A percentile compares a stretch with the other conserved stretches of the same genome.
phyloP scores from a whole-genome alignment of 1,140 invertebrate species.

The Muscidifurax raptorellus region DNA sequence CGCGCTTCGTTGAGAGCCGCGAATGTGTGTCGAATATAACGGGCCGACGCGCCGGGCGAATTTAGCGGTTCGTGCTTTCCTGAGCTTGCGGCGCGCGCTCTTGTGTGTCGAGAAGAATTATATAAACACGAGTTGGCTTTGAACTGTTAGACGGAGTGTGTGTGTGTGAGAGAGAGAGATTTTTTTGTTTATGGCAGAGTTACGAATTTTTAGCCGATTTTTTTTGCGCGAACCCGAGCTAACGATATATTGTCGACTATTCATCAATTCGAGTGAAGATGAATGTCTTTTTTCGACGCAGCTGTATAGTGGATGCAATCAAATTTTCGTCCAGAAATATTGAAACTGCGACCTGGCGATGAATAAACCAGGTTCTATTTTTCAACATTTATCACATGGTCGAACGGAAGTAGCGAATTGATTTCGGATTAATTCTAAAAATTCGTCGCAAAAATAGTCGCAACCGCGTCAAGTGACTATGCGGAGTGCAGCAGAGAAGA shows the following conservation, averaged over 20 bases:
- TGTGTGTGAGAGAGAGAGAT: too few relatives aligned
- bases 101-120: neutral
- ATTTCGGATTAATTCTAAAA: too few relatives aligned
- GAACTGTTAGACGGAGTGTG: neutral
- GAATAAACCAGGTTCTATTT: neutral
- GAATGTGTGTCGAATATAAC: neutral
- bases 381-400: neutral
- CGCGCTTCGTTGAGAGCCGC: neutral
- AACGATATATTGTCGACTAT: too few relatives aligned
- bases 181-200: too few relatives aligned
- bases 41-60: neutral
- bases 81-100: neutral
- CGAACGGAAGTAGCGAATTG: too few relatives aligned
- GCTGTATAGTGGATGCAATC: neutral
- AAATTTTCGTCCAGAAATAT: neutral
- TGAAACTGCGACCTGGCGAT: neutral
- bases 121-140: neutral
- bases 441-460: neutral
- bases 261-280: too few relatives aligned
- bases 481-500: neutral
- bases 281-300: too few relatives aligned
- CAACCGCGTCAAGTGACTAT: neutral
- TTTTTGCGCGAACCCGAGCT: too few relatives aligned
- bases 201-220: too few relatives aligned
- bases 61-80: slow-evolving; percentile 43